Percentiles rank a stretch among this genome's conserved stretches.
Conservation (phyloP, 2,888 invertebrate species). For the Philaethria dido region DNA sequence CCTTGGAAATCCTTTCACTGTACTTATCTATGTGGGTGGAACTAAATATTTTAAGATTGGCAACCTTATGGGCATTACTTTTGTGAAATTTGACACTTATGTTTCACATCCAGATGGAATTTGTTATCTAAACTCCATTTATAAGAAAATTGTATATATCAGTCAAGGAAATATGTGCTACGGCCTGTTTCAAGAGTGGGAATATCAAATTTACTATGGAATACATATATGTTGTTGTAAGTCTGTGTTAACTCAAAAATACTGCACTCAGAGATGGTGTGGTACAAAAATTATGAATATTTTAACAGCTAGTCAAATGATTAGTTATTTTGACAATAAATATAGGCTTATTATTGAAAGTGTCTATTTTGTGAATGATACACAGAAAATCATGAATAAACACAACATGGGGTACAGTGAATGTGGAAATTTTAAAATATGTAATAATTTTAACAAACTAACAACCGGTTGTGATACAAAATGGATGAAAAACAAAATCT, state of each 20-base stretch:
- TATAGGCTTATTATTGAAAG: neutral
- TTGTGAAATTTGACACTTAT: neutral
- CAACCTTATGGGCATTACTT: neutral
- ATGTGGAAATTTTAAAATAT: neutral
- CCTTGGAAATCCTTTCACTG: too few relatives aligned
- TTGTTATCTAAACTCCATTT: neutral
- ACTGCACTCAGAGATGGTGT: neutral
- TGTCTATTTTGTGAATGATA: neutral
- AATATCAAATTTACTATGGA: neutral
- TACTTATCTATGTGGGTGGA: neutral
- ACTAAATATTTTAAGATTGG: neutral
- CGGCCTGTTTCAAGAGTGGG: neutral
- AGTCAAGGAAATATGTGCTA: neutral
- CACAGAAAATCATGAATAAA: neutral
- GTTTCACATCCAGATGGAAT: neutral
- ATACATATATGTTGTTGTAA: neutral
- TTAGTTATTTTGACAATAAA: slow-evolving; percentile 18
- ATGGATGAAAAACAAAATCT: slow-evolving; percentile 4
- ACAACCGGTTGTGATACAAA: slow-evolving; percentile 14
- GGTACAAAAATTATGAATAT: neutral
- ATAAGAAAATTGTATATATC: neutral
- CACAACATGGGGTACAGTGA: neutral
- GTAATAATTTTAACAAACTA: neutral
- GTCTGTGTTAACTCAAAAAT: neutral
- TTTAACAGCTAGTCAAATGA: neutral